Conservation (phyloP, 2,113 vertebrate species). For the Seriola rivoliana region DNA sequence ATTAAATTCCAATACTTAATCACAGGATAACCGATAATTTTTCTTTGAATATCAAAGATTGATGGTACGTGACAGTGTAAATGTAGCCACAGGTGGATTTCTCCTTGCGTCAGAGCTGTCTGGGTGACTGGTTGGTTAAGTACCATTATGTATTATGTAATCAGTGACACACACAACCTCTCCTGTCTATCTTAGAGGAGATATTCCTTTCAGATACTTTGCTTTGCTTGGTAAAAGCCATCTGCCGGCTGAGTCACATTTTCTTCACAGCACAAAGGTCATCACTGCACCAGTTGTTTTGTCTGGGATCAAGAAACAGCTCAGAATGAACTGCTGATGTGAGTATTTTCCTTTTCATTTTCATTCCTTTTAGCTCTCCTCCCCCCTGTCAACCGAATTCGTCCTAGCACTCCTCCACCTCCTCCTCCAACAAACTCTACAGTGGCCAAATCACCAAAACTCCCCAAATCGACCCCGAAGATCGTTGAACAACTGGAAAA, state of each 20-base stretch:
- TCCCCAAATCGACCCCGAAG: neutral
- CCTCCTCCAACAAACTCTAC: constrained; percentile 57
- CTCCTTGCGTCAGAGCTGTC: constrained; percentile 2
- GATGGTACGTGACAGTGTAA: neutral
- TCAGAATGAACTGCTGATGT: neutral
- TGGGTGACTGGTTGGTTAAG: constrained; percentile 25
- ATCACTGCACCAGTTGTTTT: constrained; percentile 37
- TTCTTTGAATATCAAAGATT: neutral
- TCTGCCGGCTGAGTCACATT: constrained; percentile 55
- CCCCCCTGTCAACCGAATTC: constrained; percentile 65
- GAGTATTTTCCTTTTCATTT: neutral
- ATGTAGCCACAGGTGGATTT: constrained; percentile 9
- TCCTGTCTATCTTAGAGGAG: constrained; percentile 16
- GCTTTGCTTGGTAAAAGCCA: constrained; percentile 48
- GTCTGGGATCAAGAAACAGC: neutral
- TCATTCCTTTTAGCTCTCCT: constrained; percentile 74
- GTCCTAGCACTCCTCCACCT: constrained; percentile 66
- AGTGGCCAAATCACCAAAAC: constrained; percentile 14
- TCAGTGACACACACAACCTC: constrained; percentile 25
- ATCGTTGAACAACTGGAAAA: constrained; percentile 25
- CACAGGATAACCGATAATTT: neutral
- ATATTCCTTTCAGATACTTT: constrained; percentile 31
- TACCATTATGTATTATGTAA: constrained; percentile 36
- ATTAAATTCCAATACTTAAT: neutral
- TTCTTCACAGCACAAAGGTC: constrained; percentile 51